Conservation (phyloP, 1,140 invertebrate species). For the Panagrolaimus sp. region DNA sequence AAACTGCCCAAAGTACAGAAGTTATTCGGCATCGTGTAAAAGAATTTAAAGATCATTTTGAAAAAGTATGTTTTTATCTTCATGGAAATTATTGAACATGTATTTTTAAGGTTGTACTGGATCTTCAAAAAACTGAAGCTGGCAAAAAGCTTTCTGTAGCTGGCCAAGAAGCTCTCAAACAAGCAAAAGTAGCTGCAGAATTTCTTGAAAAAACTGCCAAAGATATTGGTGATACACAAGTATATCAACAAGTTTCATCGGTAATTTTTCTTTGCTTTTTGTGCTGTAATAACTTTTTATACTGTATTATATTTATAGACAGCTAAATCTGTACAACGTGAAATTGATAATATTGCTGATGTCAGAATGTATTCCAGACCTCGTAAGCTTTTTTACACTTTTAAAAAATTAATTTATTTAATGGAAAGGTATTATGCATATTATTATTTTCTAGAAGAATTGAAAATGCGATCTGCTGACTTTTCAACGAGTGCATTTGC, state of each 20-base stretch:
- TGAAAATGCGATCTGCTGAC: conserved; percentile 58
- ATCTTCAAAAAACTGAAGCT: conserved; percentile 84
- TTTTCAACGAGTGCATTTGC: conserved; percentile 46
- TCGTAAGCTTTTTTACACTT: conserved; percentile 48
- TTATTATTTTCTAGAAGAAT: conserved; percentile 41
- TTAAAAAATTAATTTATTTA: conserved; percentile 21
- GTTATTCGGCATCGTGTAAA: conserved; percentile 29
- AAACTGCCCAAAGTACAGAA: conserved; percentile 31
- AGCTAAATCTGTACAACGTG: conserved; percentile 80
- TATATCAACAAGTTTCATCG: conserved; percentile 71
- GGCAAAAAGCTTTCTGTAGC: conserved; percentile 80
- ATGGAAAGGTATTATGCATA: no score
- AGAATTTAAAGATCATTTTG: conserved; percentile 39
- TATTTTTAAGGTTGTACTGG: conserved; percentile 65
- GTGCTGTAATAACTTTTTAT: conserved; percentile 24
- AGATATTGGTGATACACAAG: conserved; percentile 76
- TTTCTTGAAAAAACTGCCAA: conserved; percentile 78
- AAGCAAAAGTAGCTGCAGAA: conserved; percentile 77
- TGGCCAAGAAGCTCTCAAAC: conserved; percentile 77
- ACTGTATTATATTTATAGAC: no score
- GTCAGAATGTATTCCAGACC: conserved; percentile 60
- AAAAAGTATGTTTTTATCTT: conserved; percentile 12
- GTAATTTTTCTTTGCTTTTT: neutral
- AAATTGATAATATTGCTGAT: conserved; percentile 72
- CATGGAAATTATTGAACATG: no score